phyloP scores from a whole-genome alignment of 2,797 vertebrate genomes.

The Artibeus jamaicensis region DNA sequence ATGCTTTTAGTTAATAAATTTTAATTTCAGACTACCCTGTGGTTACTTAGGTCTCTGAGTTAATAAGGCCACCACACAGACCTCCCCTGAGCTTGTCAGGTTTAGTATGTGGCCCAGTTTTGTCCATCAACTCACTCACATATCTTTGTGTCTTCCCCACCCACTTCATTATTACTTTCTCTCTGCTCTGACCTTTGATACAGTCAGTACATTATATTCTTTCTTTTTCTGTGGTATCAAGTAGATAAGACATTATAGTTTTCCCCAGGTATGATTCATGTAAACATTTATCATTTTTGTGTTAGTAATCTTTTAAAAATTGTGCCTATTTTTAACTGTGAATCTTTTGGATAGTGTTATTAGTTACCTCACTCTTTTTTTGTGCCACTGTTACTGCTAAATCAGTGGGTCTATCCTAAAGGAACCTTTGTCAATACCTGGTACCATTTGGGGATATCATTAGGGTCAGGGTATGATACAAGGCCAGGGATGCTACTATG shows the following conservation, averaged over 20 bases:
- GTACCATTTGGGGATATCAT: neutral
- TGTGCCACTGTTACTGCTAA: neutral
- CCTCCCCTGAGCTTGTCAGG: too few species aligned
- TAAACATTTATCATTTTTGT: neutral
- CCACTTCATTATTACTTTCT: neutral
- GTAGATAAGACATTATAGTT: neutral
- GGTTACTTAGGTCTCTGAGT: too few species aligned
- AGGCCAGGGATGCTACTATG: neutral
- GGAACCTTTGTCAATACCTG: neutral
- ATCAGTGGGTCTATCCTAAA: neutral
- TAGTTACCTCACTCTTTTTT: neutral
- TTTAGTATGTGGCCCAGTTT: too few species aligned
- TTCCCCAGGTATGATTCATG: neutral
- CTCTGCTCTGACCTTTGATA: neutral
- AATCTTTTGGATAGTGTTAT: neutral
- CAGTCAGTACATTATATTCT: neutral
- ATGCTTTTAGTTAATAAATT: too few species aligned
- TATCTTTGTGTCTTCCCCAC: neutral
- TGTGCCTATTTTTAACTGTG: neutral
- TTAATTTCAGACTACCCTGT: too few species aligned
- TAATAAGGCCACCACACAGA: too few species aligned
- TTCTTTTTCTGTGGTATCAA: neutral
- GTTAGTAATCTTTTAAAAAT: slow-evolving; percentile 4
- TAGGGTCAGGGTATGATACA: neutral
- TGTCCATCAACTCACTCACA: neutral